Percentiles rank a stretch among this genome's conserved stretches.
Conservation (phyloP, 2,888 invertebrate species). For the Drosophila anomelani region DNA sequence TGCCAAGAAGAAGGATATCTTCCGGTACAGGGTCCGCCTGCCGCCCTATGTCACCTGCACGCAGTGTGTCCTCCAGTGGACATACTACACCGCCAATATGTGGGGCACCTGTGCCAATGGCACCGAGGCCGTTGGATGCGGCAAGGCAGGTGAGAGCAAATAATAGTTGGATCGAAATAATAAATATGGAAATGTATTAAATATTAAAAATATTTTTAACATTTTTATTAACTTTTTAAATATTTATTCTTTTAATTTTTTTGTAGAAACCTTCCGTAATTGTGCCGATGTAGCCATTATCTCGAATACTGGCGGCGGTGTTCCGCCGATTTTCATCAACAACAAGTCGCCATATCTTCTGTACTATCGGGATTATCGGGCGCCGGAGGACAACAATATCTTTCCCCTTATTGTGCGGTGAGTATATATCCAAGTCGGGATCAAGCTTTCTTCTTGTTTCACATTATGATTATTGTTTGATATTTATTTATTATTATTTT, state of each 20-base stretch:
- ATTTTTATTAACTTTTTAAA: background rate
- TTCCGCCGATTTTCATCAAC: constrained; percentile 89
- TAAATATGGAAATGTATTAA: too few relatives aligned
- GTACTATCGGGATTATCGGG: constrained; percentile 89
- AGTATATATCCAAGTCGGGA: constrained; percentile 56
- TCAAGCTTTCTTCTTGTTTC: background rate
- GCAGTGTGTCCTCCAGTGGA: constrained; percentile 97
- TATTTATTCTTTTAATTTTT: background rate
- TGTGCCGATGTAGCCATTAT: constrained; percentile 94
- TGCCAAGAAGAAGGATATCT: constrained; percentile 88
- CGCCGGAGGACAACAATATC: constrained; percentile 88
- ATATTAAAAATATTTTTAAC: too few relatives aligned
- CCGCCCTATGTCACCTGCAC: constrained; percentile 94
- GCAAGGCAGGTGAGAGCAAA: constrained; percentile 87
- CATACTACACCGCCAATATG: constrained; percentile 94
- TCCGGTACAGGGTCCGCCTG: constrained; percentile 90
- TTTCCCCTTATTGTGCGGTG: constrained; percentile 92
- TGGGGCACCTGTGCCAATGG: constrained; percentile 95
- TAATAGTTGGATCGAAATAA: too few relatives aligned
- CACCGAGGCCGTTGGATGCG: constrained; percentile 94
- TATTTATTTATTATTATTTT: background rate
- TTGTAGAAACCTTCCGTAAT: constrained; percentile 92
- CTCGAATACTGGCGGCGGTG: constrained; percentile 91
- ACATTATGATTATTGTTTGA: background rate
- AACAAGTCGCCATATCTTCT: constrained; percentile 90